Evolutionary conservation across 2,113 vertebrate species (phyloP), one percentile per base, ranked within the genome.

Genomic region (Chionodraco myersi): DNA sequence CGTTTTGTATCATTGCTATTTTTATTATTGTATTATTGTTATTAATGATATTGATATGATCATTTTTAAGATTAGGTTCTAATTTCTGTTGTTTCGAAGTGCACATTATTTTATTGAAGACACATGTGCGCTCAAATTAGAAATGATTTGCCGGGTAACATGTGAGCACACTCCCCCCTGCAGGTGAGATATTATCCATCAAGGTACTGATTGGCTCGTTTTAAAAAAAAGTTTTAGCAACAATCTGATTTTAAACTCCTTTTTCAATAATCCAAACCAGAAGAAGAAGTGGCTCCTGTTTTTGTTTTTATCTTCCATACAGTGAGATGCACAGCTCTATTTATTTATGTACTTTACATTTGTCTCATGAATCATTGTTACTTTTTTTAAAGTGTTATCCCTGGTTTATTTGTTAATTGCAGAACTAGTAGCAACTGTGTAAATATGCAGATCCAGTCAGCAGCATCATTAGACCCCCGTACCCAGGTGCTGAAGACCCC

Each of bases 1-100:
- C 94, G 93, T 95, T 94, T 92, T 95, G 90, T 95, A 94, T 94
- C 92, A 94, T 94, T 93, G 91, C 89, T 94, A 88, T 95, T 95
- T 93, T 95, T 90, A 89, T 91, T 92, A 88, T 93, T 92, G 80
- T 91, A 88, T 90, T 90, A 88, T 94, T 93, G 75, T 92, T 92
- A 92, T 93, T 93, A 93, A 94, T 93, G 80, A 91, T 93, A 92
- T 92, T 94, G 89, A 78, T 92, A 89, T 92, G 86, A 90, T 91
- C 54, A 82, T 90, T 86, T 41, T 93, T 89, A 86, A 88, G 69
- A 69, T 86, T 90, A 81, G 85, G 79, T 82, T 92, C 60, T 83
- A 74, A 83, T 90, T 91, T 88, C 41, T 91, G 77, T 80, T 76
- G 63, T 92, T 83, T 87, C 78, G 87, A 92, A 82, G 89, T 93